Percentiles rank a stretch among this genome's conserved stretches.
Conservation (phyloP, 2,113 vertebrate species). For the Microcebus lehilahytsara region DNA sequence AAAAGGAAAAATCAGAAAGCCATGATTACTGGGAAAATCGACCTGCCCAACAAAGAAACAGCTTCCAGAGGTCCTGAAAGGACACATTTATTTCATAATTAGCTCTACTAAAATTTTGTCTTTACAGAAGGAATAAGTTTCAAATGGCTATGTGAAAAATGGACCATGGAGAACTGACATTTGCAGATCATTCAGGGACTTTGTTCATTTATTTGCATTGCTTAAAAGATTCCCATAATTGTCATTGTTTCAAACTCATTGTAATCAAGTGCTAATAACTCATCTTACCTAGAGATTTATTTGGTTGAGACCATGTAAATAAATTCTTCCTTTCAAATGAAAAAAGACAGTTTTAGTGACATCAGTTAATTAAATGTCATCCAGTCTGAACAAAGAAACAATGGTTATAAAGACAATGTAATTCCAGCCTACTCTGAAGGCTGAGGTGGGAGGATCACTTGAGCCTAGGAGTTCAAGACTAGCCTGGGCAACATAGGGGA, state of each 20-base stretch:
- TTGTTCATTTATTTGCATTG: background rate
- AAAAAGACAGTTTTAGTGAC: background rate
- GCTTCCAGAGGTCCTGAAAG: background rate
- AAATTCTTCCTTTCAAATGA: constrained; percentile 15
- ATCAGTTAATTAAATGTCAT: background rate
- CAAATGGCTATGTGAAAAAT: background rate
- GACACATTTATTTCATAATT: background rate
- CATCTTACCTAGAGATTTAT: constrained; percentile 3
- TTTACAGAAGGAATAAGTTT: background rate
- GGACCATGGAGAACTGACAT: background rate
- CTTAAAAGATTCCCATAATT: background rate
- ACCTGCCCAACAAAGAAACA: background rate
- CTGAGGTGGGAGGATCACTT: too few species aligned
- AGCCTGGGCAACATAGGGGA: too few species aligned
- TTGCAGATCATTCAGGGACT: background rate
- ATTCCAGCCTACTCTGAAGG: too few species aligned
- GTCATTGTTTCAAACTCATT: constrained; percentile 18
- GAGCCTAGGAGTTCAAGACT: too few species aligned
- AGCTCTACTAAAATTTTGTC: background rate
- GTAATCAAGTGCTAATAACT: background rate
- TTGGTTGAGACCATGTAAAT: background rate
- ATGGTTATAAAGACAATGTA: background rate
- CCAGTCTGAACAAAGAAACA: background rate
- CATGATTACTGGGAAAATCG: background rate
- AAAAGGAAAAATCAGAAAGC: background rate